Conservation (phyloP, 23 tunicate genomes). For the Styela clava region DNA sequence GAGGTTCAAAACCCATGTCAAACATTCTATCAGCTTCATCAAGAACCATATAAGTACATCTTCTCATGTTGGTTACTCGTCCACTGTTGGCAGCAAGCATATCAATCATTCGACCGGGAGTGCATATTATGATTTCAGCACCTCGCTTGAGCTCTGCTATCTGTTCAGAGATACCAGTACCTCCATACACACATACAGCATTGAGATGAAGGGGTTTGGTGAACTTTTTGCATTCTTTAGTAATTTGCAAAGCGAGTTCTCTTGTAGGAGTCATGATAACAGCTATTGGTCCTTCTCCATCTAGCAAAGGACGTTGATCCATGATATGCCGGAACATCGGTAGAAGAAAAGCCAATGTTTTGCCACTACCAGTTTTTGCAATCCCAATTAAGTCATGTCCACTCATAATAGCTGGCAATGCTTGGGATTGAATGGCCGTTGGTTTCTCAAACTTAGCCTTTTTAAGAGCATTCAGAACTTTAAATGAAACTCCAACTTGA, state of each 20-base stretch:
- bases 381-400: conserved; percentile 96
- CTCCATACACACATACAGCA: conserved; percentile 98
- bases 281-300: conserved; percentile 93
- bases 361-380: conserved; percentile 99
- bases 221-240: conserved; percentile 96
- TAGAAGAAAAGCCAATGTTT: conserved; percentile 91
- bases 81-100: conserved; percentile 96
- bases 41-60: conserved; percentile 94
- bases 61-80: conserved; percentile 93
- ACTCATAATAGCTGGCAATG: conserved; percentile 96
- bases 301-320: conserved; percentile 90
- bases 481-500: conserved; percentile 90
- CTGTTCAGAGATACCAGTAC: conserved; percentile 99
- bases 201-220: conserved; percentile 59
- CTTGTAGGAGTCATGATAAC: conserved; percentile 97
- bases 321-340: conserved; percentile 96
- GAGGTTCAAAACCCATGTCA: conserved; percentile 99
- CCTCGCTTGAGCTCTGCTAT: conserved; percentile 98
- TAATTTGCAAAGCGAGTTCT: conserved; percentile 94
- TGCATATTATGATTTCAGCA: conserved; percentile 98
- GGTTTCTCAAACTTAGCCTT: conserved; percentile 95
- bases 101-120: conserved; percentile 99
- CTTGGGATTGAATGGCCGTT: conserved; percentile 98
- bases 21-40: conserved; percentile 99
- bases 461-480: conserved; percentile 75